Evolutionary conservation across 64 coral and sea anemone species (phyloP).

Genomic region (Dendrophyllia cribrosa): DNA sequence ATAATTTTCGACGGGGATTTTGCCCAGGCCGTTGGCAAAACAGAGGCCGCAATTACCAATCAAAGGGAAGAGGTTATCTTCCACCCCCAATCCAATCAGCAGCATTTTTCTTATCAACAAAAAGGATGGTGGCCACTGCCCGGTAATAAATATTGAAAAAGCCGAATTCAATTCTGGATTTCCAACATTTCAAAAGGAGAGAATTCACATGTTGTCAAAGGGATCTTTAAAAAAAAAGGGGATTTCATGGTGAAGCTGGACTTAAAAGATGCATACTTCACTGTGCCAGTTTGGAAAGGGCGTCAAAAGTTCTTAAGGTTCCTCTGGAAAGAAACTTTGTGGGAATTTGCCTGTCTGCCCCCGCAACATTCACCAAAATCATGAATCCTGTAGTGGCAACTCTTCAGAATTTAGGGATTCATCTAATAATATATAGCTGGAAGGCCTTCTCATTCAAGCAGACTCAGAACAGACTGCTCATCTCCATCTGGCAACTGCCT

Average conservation of each 20-base stretch:
- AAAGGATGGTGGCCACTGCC: no score
- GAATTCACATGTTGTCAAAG: no score
- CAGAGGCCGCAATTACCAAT: background rate
- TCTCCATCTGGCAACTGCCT: background rate
- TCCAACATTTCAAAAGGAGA: no score
- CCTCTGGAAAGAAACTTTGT: background rate
- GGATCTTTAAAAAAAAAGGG: no score
- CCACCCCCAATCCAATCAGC: background rate
- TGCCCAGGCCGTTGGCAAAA: background rate
- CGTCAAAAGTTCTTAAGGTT: conserved; percentile 25
- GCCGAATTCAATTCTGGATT: no score
- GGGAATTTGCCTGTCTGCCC: conserved; percentile 37
- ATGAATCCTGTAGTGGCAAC: conserved; percentile 22
- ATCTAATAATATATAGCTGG: no score
- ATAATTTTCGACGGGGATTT: background rate
- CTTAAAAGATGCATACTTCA: conserved; percentile 56
- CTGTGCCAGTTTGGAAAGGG: conserved; percentile 17
- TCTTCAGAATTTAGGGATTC: background rate
- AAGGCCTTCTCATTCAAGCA: background rate
- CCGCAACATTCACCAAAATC: conserved; percentile 40
- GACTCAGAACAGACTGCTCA: background rate
- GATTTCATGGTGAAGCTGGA: conserved; percentile 39
- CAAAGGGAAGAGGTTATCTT: background rate
- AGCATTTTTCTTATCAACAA: no score
- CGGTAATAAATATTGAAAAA: no score